These are phyloP conservation scores for Galeopterus variegatus DNA, from an alignment of 2,113 vertebrate genomes.

Conservation along the genomic window DNA sequence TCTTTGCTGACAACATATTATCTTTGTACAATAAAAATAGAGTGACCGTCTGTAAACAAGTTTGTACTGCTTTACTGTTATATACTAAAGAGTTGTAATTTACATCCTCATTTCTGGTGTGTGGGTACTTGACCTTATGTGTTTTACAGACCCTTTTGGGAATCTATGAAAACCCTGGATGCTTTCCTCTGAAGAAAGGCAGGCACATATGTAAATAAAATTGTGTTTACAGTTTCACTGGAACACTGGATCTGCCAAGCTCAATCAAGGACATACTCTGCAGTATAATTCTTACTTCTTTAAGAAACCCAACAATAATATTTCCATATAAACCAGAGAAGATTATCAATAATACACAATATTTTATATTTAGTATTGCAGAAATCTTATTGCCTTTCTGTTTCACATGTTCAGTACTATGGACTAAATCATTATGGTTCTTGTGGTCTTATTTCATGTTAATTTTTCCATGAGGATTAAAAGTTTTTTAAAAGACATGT, in stretches of 20 bases:
- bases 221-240: not conserved
- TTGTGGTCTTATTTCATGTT: slow-evolving; percentile 19
- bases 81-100: not conserved
- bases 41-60: not conserved
- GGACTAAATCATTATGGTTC: not conserved
- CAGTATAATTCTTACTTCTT: not conserved
- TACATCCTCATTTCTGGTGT: not conserved
- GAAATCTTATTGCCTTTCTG: not conserved
- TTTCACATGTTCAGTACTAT: not conserved
- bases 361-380: not conserved
- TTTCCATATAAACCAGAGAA: slow-evolving; percentile 16
- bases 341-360: not conserved
- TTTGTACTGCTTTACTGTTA: not conserved
- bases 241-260: not conserved
- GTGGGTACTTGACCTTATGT: not conserved
- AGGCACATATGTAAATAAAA: not conserved
- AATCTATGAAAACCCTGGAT: not conserved
- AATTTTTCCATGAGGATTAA: not conserved
- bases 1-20: not conserved
- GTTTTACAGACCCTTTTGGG: not conserved
- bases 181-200: not conserved
- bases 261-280: not conserved
- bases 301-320: not conserved
- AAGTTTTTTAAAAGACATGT: not conserved
- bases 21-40: not conserved